A percentile compares a stretch with the other conserved stretches of the same genome.
phyloP scores from a whole-genome alignment of 2,888 invertebrate genomes.

The Himalopsyche kuldschensis region DNA sequence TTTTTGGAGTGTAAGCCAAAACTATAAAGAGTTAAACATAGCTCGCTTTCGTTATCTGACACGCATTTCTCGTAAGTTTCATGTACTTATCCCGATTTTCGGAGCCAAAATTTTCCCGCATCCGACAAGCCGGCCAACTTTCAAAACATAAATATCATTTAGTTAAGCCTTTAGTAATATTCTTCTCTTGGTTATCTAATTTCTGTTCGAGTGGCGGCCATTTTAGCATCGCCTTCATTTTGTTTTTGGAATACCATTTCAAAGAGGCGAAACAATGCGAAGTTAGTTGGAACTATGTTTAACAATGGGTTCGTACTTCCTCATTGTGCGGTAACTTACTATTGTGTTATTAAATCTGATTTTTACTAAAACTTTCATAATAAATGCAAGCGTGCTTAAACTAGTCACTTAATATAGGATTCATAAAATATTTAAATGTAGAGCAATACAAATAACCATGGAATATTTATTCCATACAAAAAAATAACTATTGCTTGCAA shows the following conservation, averaged over 20 bases:
- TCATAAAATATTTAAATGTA: too few relatives aligned
- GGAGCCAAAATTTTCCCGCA: conserved; percentile 31
- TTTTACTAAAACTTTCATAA: too few relatives aligned
- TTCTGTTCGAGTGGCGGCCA: background rate
- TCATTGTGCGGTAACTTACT: too few relatives aligned
- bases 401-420: too few relatives aligned
- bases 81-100: background rate
- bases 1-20: background rate
- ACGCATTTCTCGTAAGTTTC: conserved; percentile 14
- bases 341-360: too few relatives aligned
- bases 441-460: too few relatives aligned
- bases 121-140: conserved; percentile 23
- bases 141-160: conserved; percentile 30
- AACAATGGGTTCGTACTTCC: background rate
- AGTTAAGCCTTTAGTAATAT: conserved; percentile 27
- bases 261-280: background rate
- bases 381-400: too few relatives aligned
- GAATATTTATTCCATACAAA: too few relatives aligned
- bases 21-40: conserved; percentile 14
- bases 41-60: conserved; percentile 14
- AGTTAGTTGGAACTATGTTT: background rate
- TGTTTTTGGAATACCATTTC: background rate
- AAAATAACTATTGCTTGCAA: too few relatives aligned
- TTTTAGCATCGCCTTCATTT: background rate
- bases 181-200: background rate